Conservation (phyloP, 2,888 invertebrate genomes). For the Julus scandinavius region DNA sequence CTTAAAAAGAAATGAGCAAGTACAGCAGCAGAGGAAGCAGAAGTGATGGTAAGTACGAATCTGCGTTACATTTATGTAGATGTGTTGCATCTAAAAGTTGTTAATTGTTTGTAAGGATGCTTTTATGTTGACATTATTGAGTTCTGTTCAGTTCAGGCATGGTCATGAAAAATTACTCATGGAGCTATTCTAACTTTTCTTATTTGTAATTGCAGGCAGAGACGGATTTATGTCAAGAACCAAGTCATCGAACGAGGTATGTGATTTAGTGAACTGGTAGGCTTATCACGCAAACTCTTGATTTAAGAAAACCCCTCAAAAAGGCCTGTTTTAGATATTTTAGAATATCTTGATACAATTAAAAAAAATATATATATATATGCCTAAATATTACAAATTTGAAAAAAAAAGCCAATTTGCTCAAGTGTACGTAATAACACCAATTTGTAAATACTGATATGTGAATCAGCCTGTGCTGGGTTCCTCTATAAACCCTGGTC, state of each 20-base stretch:
- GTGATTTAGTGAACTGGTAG: background rate
- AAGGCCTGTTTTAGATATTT: background rate
- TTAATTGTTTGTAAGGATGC: too few species aligned
- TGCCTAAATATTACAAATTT: background rate
- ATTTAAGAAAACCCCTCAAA: background rate
- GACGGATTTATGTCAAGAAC: background rate
- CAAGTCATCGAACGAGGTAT: background rate
- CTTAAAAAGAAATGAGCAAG: background rate
- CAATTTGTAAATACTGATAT: constrained; percentile 53
- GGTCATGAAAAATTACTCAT: too few species aligned
- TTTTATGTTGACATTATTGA: too few species aligned
- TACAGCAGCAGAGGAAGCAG: background rate
- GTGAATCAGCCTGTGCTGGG: constrained; percentile 50
- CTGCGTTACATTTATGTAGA: too few species aligned
- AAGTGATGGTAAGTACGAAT: background rate
- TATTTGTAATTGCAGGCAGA: background rate
- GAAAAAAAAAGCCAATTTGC: background rate
- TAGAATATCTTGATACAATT: background rate
- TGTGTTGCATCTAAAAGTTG: too few species aligned
- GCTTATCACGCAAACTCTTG: background rate
- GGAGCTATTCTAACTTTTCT: background rate
- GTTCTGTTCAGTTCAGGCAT: too few species aligned
- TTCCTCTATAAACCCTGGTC: constrained; percentile 46
- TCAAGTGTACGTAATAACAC: constrained; percentile 46
- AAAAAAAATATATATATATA: background rate